Percentiles rank a stretch among this genome's conserved stretches.
phyloP scores from a whole-genome alignment of 2,888 invertebrate species.

The Ectropis crepuscularia region DNA sequence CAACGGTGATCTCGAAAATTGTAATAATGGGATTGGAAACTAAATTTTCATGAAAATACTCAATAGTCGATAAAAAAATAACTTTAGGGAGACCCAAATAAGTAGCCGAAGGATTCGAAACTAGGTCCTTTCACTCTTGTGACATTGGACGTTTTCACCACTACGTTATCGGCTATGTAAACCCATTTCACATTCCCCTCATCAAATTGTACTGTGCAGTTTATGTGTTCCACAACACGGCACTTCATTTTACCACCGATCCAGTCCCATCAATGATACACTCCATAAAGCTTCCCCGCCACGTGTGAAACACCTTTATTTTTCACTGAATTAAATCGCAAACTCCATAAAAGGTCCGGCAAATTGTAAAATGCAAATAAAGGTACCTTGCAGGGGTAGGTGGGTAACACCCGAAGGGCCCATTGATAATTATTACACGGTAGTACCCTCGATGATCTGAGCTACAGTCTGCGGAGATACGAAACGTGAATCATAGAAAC shows the following conservation, averaged over 20 bases:
- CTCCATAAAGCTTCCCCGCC: slow-evolving; percentile 36
- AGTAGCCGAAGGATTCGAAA: no score
- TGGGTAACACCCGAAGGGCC: slow-evolving; percentile 66
- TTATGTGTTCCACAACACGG: slow-evolving; percentile 19
- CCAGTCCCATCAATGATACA: slow-evolving; percentile 29
- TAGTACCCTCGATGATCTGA: slow-evolving; percentile 42
- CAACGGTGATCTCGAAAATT: no score
- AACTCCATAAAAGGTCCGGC: slow-evolving; percentile 54
- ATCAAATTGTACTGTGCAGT: slow-evolving; percentile 10
- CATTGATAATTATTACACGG: slow-evolving; percentile 83
- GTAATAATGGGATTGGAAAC: no score
- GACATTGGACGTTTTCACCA: no score
- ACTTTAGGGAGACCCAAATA: no score
- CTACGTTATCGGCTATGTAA: background rate
- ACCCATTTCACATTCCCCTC: slow-evolving; percentile 6
- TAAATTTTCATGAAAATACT: no score
- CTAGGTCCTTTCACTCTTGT: no score
- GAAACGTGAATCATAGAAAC: slow-evolving; percentile 27
- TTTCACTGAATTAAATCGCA: slow-evolving; percentile 60
- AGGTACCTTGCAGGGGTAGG: slow-evolving; percentile 48
- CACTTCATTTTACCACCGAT: slow-evolving; percentile 28
- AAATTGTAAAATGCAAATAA: slow-evolving; percentile 71
- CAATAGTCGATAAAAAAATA: no score
- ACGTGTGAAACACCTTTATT: slow-evolving; percentile 56
- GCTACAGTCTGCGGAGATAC: slow-evolving; percentile 3